Percentiles rank a stretch among this genome's conserved stretches.
These are phyloP conservation scores for Ormyrus thymus DNA, from an alignment of 2,888 invertebrate species.

Conservation along the genomic window DNA sequence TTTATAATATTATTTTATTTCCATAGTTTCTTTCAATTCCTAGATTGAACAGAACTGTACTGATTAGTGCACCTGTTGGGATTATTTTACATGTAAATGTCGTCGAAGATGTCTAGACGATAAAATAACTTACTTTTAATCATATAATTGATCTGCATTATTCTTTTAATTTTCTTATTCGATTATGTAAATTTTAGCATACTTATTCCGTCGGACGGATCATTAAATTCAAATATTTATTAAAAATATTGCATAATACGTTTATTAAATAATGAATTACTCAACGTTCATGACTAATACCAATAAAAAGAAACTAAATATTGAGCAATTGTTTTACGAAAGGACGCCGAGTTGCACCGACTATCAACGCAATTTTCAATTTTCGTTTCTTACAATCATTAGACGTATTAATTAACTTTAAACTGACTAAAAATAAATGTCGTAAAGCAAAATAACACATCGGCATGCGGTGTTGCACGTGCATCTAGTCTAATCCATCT, in stretches of 20 bases:
- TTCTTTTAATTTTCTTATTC: conserved; percentile 29
- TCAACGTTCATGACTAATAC: neutral
- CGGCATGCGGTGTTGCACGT: neutral
- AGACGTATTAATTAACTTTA: too few species aligned
- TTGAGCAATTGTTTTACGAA: neutral
- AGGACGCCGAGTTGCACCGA: too few species aligned
- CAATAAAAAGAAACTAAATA: neutral
- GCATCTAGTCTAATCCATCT: neutral
- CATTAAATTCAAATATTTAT: conserved; percentile 37
- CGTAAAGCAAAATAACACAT: neutral
- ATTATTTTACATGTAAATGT: conserved; percentile 31
- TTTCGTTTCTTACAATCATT: too few species aligned
- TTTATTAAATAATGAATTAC: conserved; percentile 21
- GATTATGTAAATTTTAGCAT: conserved; percentile 44
- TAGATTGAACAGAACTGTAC: neutral
- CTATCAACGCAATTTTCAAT: too few species aligned
- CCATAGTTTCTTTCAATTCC: too few species aligned
- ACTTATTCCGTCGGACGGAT: conserved; percentile 25
- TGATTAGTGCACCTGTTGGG: conserved; percentile 13
- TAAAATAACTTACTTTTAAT: conserved; percentile 36
- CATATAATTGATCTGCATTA: conserved; percentile 14
- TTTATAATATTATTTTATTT: too few species aligned
- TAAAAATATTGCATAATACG: conserved; percentile 15
- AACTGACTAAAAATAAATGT: too few species aligned
- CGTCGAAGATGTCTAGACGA: conserved; percentile 21